These are phyloP conservation scores for Drosophila navojoa DNA, from an alignment of 1,140 invertebrate genomes.

Conservation along the genomic window DNA sequence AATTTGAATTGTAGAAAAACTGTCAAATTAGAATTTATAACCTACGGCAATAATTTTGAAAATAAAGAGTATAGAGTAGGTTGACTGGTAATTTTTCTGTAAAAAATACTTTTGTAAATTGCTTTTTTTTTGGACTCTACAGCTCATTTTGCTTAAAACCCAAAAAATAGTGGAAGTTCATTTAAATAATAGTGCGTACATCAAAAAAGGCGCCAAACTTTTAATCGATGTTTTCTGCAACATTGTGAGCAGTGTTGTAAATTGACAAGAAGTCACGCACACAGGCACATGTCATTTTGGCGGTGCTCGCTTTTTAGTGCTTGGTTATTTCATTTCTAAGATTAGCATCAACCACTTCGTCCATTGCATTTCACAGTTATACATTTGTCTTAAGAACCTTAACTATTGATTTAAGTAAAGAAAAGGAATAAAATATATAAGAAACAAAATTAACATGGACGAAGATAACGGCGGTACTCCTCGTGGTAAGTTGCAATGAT, in stretches of 20 bases:
- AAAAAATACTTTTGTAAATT: too few species aligned
- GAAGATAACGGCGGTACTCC: slow-evolving; percentile 29
- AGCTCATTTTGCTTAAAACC: too few species aligned
- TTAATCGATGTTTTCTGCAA: slow-evolving; percentile 8
- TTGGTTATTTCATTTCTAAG: slow-evolving; percentile 45
- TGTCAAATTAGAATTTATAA: too few species aligned
- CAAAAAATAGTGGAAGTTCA: background rate
- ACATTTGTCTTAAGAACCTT: background rate
- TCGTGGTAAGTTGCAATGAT: slow-evolving; percentile 34
- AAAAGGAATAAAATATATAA: background rate
- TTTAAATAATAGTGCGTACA: background rate
- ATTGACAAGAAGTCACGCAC: background rate
- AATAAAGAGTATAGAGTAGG: too few species aligned
- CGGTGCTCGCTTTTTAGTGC: slow-evolving; percentile 21
- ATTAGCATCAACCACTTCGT: slow-evolving; percentile 17
- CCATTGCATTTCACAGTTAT: background rate
- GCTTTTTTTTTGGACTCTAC: too few species aligned
- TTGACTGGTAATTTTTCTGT: too few species aligned
- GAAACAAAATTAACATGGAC: slow-evolving; percentile 18
- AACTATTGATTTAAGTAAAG: background rate
- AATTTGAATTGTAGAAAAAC: too few species aligned
- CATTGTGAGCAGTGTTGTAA: slow-evolving; percentile 19
- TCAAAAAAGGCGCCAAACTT: background rate
- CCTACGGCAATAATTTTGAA: too few species aligned
- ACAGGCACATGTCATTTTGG: slow-evolving; percentile 40